These are phyloP conservation scores for Typhlichthys eigenmanni DNA, from an alignment of 2,797 vertebrate species.

Conservation along the genomic window DNA sequence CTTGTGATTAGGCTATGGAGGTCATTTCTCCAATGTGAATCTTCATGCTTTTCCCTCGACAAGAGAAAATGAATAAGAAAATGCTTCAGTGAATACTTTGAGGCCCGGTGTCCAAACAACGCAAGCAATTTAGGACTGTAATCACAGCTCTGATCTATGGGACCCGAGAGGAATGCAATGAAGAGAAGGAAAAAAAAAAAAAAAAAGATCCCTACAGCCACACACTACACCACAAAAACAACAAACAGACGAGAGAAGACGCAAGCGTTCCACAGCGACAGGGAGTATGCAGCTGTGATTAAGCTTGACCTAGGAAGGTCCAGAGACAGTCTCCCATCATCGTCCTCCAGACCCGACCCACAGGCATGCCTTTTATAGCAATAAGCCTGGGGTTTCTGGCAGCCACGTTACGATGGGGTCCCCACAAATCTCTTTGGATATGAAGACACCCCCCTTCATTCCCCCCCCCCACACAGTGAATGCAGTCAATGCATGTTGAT, in stretches of 20 bases:
- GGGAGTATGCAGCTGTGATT: constrained; percentile 39
- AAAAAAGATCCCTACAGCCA: constrained; percentile 20
- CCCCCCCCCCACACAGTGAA: constrained; percentile 22
- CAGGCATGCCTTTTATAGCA: constrained; percentile 44
- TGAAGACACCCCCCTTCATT: background rate
- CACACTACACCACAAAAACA: constrained; percentile 22
- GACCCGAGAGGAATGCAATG: constrained; percentile 60
- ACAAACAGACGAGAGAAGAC: constrained; percentile 24
- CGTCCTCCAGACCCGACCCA: no score
- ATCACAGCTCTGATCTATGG: constrained; percentile 50
- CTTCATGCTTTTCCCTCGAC: constrained; percentile 33
- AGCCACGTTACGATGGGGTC: constrained; percentile 11
- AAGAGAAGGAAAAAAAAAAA: constrained; percentile 47
- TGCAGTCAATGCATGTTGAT: constrained; percentile 16
- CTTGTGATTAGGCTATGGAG: constrained; percentile 16
- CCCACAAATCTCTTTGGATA: constrained; percentile 28
- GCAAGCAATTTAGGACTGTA: constrained; percentile 25
- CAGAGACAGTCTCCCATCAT: constrained; percentile 19
- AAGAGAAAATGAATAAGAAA: constrained; percentile 8
- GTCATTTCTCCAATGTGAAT: constrained; percentile 24
- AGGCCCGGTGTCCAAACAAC: background rate
- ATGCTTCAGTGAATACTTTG: background rate
- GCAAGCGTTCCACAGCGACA: constrained; percentile 30
- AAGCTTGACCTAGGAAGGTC: constrained; percentile 41
- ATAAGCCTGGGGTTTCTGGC: constrained; percentile 42